Percentiles rank a stretch among this genome's conserved stretches.
Evolutionary conservation across 2,888 invertebrate genomes (phyloP).

Genomic region (Clusia tigrina): DNA sequence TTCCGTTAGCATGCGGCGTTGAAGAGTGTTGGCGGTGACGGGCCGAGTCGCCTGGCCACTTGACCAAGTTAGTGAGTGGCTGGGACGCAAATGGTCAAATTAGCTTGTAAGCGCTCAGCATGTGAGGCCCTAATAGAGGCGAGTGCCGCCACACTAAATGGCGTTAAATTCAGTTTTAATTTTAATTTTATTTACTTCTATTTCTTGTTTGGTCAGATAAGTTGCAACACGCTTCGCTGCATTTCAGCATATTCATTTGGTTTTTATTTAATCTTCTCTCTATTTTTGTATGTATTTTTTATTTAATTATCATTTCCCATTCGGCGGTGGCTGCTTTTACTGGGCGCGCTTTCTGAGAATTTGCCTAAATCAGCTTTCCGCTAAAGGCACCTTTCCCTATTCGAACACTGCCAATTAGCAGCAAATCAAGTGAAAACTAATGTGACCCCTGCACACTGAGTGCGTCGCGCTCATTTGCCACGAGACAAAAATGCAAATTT

Average conservation of each 20-base stretch:
- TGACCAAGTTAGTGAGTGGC: not conserved
- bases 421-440: constrained; percentile 56
- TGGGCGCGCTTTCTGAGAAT: no score
- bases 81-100: not conserved
- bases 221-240: not conserved
- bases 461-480: constrained; percentile 61
- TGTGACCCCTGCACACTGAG: constrained; percentile 50
- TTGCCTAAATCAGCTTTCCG: no score
- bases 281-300: no score
- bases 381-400: no score
- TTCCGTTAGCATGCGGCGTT: not conserved
- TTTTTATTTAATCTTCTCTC: no score
- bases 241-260: not conserved
- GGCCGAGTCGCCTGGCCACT: not conserved
- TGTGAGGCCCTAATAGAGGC: not conserved
- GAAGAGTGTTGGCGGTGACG: not conserved
- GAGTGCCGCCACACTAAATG: no score
- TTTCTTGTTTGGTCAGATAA: not conserved
- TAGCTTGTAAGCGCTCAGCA: not conserved
- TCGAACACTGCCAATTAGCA: constrained; percentile 48
- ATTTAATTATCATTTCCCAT: no score
- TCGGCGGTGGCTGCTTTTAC: not conserved
- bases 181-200: no score
- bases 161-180: no score
- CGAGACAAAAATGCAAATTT: constrained; percentile 47